Evolutionary conservation across 2,888 invertebrate genomes (phyloP).

Genomic region (Anodontia alba): DNA sequence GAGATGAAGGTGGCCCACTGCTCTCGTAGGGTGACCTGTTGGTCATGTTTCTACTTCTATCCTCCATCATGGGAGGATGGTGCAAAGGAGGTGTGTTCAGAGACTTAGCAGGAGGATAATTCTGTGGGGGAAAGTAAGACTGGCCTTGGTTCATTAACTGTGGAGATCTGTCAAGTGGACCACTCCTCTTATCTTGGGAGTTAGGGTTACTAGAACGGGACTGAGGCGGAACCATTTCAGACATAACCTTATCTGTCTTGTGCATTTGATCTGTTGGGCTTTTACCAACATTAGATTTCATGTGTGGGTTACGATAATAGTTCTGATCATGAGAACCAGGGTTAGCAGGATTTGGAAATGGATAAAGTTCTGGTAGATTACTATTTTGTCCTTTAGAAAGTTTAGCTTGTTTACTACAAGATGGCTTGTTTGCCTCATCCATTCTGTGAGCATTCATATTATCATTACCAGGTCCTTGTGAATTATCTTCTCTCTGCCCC

Average conservation of each 20-base stretch:
- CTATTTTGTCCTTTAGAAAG: constrained; percentile 41
- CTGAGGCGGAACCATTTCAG: constrained; percentile 41
- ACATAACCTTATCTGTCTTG: constrained; percentile 47
- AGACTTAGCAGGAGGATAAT: constrained; percentile 66
- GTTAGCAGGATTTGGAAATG: constrained; percentile 40
- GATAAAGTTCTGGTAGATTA: constrained; percentile 50
- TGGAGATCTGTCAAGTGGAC: constrained; percentile 61
- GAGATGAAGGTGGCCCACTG: constrained; percentile 55
- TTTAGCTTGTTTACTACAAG: constrained; percentile 60
- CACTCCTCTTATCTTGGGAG: constrained; percentile 50
- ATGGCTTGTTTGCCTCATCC: constrained; percentile 42
- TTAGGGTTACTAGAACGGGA: constrained; percentile 50
- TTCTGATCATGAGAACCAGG: constrained; percentile 42
- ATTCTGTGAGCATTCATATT: constrained; percentile 26
- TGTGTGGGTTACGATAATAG: constrained; percentile 54
- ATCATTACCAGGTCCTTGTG: constrained; percentile 19
- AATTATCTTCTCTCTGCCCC: constrained; percentile 27
- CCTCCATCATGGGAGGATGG: constrained; percentile 71
- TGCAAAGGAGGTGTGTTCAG: constrained; percentile 74
- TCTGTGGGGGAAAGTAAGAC: constrained; percentile 66
- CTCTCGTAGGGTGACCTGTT: constrained; percentile 65
- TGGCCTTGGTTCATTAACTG: constrained; percentile 67
- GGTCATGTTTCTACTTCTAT: constrained; percentile 54
- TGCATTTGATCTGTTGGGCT: constrained; percentile 61
- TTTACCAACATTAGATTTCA: constrained; percentile 61